Conservation (phyloP, 1,140 invertebrate genomes). For the Meteorus sp. region DNA sequence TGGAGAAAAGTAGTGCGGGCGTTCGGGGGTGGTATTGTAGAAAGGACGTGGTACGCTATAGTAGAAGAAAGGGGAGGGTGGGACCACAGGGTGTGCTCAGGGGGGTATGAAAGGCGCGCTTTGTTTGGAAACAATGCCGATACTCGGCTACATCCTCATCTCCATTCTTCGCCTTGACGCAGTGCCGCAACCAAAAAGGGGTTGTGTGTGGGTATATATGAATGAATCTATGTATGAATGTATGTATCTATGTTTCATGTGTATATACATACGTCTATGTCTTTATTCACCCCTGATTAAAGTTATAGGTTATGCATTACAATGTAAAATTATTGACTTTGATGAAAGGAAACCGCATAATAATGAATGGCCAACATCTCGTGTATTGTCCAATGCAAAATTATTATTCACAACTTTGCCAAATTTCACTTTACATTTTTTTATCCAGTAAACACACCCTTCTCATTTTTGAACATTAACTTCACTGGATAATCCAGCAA, state of each 20-base stretch:
- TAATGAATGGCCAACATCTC: too few species aligned
- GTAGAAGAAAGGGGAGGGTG: slow-evolving; percentile 2
- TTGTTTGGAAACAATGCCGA: slow-evolving; percentile 62
- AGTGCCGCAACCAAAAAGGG: slow-evolving; percentile 50
- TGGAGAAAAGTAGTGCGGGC: slow-evolving; percentile 36
- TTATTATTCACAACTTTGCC: too few species aligned
- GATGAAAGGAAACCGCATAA: too few species aligned
- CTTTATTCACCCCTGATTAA: slow-evolving; percentile 56
- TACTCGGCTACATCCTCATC: slow-evolving; percentile 61
- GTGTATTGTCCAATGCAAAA: too few species aligned
- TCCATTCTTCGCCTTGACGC: slow-evolving; percentile 60
- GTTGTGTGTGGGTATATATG: too few species aligned
- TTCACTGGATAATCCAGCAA: too few species aligned
- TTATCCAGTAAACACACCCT: too few species aligned
- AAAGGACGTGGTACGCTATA: neutral
- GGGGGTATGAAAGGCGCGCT: slow-evolving; percentile 57
- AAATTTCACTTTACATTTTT: too few species aligned
- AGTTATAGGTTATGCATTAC: slow-evolving; percentile 51
- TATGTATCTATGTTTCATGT: neutral
- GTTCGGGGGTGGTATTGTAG: slow-evolving; percentile 21
- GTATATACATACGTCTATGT: slow-evolving; percentile 27
- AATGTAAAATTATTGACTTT: too few species aligned
- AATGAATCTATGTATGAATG: too few species aligned
- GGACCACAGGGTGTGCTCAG: slow-evolving; percentile 35
- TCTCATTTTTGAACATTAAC: too few species aligned